Evolutionary conservation across 1,140 invertebrate species (phyloP), one percentile per base, ranked within the genome.

Genomic region (Cepaea nemoralis): DNA sequence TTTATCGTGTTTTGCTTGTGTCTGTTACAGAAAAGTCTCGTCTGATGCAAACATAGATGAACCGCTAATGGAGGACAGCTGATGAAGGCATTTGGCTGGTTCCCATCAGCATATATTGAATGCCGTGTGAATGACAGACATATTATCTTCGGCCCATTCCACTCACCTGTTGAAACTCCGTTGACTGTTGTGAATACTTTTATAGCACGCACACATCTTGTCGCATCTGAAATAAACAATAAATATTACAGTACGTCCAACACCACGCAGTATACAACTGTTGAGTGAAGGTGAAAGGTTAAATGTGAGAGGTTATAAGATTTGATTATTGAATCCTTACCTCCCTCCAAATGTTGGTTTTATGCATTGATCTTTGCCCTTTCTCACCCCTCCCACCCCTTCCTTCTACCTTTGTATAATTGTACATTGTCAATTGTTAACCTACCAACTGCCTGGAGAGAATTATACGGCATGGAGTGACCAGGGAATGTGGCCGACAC

Each of bases 11-110:
- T n/a, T n/a, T n/a, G n/a, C n/a, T n/a, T n/a, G n/a, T 48, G 37
- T 69, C 66, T 82, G n/a, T 81, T 83, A n/a, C 84, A 88, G 87
- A 75, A 86, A 87, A 86, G 86, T 88, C 37, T 87, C 87, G 24
- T 83, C 84, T 1, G 84, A 86, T 59, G 84, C 86, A 31, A 84
- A 77, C 39, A 76, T 86, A 8, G 85, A 87, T 39, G 84, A 80
- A 33, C 77, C 85, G 0, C 45, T 86, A 69, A 81, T 83, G 33
- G 86, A 87, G 63, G 83, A 84, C 67, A 84, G 83, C 12, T 87
- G 83, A 87, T 73, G 50, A 39, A 35, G n/a, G 31, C 40, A 27
- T 27, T 31, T 27, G 16, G n/a, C 59, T 31, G n/a, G 27, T 10
- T 63, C n/a, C 27, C 22, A 6, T 19, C n/a, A 63, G 59, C 59